Evolutionary conservation across 1,140 invertebrate genomes (phyloP), one percentile per base, ranked within the genome.

Genomic region (Spodoptera litura): DNA sequence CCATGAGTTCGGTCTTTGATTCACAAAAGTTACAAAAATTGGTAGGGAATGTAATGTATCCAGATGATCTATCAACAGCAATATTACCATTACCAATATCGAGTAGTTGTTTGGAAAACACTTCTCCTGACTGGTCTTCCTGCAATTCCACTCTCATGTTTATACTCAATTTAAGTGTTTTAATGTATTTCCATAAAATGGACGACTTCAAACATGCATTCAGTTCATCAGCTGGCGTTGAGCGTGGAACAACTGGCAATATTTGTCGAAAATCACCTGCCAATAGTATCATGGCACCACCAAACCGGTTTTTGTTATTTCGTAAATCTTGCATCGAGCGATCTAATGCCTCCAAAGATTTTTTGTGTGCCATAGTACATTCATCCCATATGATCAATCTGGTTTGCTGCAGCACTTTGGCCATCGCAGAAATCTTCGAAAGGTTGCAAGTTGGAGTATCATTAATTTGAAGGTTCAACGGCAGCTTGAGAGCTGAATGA

Each of bases 401-500:
- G 5, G 13, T 15, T 70, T 78, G 53, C 53, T 58, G 53, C 64
- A 78, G 27, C 2, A 78, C 52, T 44, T 78, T 78, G 10, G 62
- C 62, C 75, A 78, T 68, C 15, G 64, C 75, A 49, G 31, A 70
- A 6, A 4, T 62, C 10, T 12, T 59, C 27, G 58, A 55, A 72
- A 72, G 2, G 68, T 56, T 72, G 68, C 68, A 72, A 13, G 68
- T 72, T 72, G 68, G 68, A 55, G 51, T 38, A 38, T 75, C 72
- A 61, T 27, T 75, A 13, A 9, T 52, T 75, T 75, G 72, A 0
- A 75, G 0, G 20, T 75, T 75, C 13, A 75, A 61, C 51, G 64
- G 76, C 64, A 71, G 31, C 27, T 78, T 78, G n/a, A 74, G 59
- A 15, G 71, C 78, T 12, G 70, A 79, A 75, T 79, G 71, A 31